Evolutionary conservation across 2,113 vertebrate genomes (phyloP).

Genomic region (Ploceus nigricollis): DNA sequence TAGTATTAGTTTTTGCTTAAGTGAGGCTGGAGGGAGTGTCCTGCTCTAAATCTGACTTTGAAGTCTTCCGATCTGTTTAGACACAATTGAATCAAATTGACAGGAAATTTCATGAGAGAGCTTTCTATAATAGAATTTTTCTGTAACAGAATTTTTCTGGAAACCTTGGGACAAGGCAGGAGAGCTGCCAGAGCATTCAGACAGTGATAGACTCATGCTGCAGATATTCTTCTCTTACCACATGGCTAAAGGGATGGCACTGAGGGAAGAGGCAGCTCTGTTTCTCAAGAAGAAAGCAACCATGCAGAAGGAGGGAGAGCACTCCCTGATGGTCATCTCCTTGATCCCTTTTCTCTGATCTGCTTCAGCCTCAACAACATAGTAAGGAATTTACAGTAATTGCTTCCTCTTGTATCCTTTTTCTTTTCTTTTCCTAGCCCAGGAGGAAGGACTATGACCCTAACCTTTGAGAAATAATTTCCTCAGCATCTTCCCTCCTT

Average conservation of each 20-base stretch:
- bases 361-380: background rate
- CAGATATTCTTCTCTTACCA: background rate
- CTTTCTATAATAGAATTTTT: slow-evolving; percentile 46
- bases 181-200: background rate
- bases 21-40: background rate
- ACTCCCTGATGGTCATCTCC: background rate
- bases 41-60: slow-evolving; percentile 56
- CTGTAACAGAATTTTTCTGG: slow-evolving; percentile 6
- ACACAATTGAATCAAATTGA: slow-evolving; percentile 30
- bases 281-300: background rate
- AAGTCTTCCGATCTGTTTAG: slow-evolving; percentile 35
- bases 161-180: background rate
- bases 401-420: background rate
- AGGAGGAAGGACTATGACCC: background rate
- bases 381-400: background rate
- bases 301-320: background rate
- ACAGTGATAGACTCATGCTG: background rate
- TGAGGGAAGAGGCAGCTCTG: background rate
- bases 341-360: background rate
- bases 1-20: slow-evolving; percentile 4
- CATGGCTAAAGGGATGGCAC: background rate
- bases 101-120: slow-evolving; percentile 38
- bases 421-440: background rate
- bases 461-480: background rate
- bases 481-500: background rate